A percentile compares a stretch with the other conserved stretches of the same genome.
Conservation (phyloP, 2,113 vertebrate genomes). For the Illadopsis cleaveri region DNA sequence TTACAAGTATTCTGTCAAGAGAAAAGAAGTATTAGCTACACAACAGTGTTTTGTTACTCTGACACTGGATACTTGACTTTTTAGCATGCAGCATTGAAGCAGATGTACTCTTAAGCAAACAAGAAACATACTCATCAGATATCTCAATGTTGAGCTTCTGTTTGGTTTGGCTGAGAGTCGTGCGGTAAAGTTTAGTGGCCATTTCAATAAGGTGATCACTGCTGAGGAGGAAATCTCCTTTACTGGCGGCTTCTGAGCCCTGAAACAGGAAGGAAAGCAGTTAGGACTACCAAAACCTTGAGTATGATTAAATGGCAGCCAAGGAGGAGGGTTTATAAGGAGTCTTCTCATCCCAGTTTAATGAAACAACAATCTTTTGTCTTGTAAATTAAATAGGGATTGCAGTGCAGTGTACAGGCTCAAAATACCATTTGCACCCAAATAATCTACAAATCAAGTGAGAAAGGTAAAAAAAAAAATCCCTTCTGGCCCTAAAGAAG, state of each 20-base stretch:
- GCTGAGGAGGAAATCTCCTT: constrained; percentile 97
- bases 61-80: background rate
- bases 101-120: background rate
- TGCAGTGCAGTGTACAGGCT: background rate
- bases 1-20: background rate
- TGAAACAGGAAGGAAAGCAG: constrained; percentile 42
- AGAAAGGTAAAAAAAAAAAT: background rate
- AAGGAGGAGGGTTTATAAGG: background rate
- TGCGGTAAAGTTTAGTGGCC: constrained; percentile 94
- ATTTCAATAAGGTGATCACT: constrained; percentile 96
- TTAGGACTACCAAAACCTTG: background rate
- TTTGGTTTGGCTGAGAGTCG: constrained; percentile 81
- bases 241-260: constrained; percentile 90
- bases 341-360: background rate
- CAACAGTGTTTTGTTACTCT: background rate
- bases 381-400: background rate
- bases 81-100: background rate
- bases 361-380: background rate
- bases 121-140: constrained; percentile 90
- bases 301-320: background rate
- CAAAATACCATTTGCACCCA: background rate
- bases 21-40: background rate
- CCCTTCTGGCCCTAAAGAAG: background rate
- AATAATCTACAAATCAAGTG: background rate
- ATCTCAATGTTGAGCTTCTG: constrained; percentile 91